Percentiles rank a stretch among this genome's conserved stretches.
These are phyloP conservation scores for Drosophila algonquin DNA, from an alignment of 2,888 invertebrate genomes.

Conservation along the genomic window DNA sequence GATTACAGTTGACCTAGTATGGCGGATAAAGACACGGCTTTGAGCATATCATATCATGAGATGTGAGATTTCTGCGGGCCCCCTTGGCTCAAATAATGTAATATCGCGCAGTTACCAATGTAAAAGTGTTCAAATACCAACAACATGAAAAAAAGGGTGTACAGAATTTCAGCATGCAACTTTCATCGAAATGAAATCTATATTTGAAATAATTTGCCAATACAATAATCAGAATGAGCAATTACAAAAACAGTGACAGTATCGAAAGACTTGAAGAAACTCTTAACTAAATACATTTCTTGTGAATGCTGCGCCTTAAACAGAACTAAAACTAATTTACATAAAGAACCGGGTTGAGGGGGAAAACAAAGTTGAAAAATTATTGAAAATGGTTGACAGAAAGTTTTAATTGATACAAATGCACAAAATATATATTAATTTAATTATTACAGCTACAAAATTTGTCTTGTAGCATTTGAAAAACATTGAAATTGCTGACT, in stretches of 20 bases:
- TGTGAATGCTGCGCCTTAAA: constrained; percentile 44
- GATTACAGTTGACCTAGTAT: too few relatives aligned
- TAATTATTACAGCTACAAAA: constrained; percentile 30
- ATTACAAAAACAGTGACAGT: constrained; percentile 35
- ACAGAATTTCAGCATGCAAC: constrained; percentile 36
- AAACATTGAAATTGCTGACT: constrained; percentile 53
- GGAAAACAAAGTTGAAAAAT: constrained; percentile 23
- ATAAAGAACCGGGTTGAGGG: constrained; percentile 31
- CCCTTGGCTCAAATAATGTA: too few relatives aligned
- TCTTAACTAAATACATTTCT: constrained; percentile 37
- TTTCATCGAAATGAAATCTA: constrained; percentile 54
- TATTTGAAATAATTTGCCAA: constrained; percentile 49
- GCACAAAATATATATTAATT: constrained; percentile 35
- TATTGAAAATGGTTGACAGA: constrained; percentile 18
- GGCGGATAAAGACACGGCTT: too few relatives aligned
- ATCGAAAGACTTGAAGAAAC: constrained; percentile 34
- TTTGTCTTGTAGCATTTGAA: constrained; percentile 33
- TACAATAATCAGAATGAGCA: constrained; percentile 48
- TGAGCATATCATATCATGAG: too few relatives aligned
- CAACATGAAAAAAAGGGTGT: neutral
- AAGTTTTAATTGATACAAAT: constrained; percentile 33
- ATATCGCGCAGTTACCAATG: too few relatives aligned
- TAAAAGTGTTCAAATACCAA: too few relatives aligned
- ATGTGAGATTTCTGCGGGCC: too few relatives aligned
- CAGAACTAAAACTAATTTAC: constrained; percentile 46